phyloP scores from a whole-genome alignment of 2,888 invertebrate genomes.

The Pinctada fucata region DNA sequence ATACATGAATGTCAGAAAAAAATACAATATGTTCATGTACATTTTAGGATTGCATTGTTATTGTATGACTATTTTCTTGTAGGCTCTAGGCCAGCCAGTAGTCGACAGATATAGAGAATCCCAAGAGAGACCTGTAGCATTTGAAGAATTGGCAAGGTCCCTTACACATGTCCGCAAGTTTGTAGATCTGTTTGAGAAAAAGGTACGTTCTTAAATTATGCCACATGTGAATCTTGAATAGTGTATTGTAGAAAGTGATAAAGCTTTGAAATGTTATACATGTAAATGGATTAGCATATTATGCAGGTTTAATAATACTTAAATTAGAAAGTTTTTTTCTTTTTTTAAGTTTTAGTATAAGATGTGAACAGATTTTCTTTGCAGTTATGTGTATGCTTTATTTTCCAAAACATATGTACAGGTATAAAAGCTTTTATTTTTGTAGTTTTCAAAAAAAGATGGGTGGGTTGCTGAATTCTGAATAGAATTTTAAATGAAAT shows the following conservation, averaged over 20 bases:
- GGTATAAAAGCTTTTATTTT: no score
- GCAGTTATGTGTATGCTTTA: no score
- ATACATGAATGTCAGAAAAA: no score
- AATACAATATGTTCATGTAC: no score
- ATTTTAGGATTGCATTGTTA: no score
- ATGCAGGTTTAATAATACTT: neutral
- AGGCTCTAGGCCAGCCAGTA: constrained; percentile 92
- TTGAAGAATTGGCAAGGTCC: constrained; percentile 88
- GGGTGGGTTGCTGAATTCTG: no score
- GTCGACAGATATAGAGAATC: constrained; percentile 89
- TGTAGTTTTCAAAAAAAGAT: no score
- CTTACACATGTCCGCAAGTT: constrained; percentile 90
- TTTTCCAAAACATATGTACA: no score
- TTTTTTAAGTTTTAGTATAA: neutral
- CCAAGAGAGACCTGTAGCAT: constrained; percentile 86
- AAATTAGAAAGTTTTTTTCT: neutral
- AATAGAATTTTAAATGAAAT: no score
- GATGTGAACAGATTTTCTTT: no score
- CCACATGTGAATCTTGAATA: no score
- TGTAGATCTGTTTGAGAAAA: constrained; percentile 77
- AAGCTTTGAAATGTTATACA: neutral
- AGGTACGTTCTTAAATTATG: constrained; percentile 49
- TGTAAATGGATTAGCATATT: neutral
- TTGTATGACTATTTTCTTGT: constrained; percentile 55
- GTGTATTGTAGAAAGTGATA: no score